Percentiles rank a stretch among this genome's conserved stretches.
These are phyloP conservation scores for Diplazon laetatorius DNA, from an alignment of 2,888 invertebrate genomes.

Conservation along the genomic window DNA sequence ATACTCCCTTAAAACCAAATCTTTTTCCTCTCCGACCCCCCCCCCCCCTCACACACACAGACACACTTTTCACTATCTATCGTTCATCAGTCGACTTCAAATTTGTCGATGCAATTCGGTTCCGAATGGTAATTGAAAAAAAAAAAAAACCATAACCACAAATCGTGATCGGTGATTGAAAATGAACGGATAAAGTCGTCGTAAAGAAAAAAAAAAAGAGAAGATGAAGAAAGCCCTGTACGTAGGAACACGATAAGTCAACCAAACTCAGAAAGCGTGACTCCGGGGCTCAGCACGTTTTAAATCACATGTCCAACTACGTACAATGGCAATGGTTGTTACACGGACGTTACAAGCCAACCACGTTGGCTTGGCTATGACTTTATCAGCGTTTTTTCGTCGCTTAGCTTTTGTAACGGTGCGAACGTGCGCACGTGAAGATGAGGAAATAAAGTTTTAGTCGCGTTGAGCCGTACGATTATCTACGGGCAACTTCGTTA, in stretches of 20 bases:
- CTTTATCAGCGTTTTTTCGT: constrained; percentile 61
- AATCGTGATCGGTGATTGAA: not conserved
- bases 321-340: constrained; percentile 31
- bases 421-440: constrained; percentile 30
- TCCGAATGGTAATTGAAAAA: not conserved
- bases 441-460: constrained; percentile 33
- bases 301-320: constrained; percentile 8
- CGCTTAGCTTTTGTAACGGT: constrained; percentile 62
- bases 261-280: constrained; percentile 69
- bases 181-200: constrained; percentile 14
- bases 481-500: constrained; percentile 67
- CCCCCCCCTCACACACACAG: too few species aligned
- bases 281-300: constrained; percentile 50
- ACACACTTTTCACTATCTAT: too few species aligned
- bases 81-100: too few species aligned
- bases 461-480: constrained; percentile 58
- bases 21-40: too few species aligned
- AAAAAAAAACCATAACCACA: constrained; percentile 1
- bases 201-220: not conserved
- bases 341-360: not conserved
- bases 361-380: constrained; percentile 53
- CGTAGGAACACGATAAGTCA: constrained; percentile 18
- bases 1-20: too few species aligned
- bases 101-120: too few species aligned
- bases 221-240: constrained; percentile 5